Conservation (phyloP, 2,797 vertebrate genomes). For the Sylvilagus floridanus region DNA sequence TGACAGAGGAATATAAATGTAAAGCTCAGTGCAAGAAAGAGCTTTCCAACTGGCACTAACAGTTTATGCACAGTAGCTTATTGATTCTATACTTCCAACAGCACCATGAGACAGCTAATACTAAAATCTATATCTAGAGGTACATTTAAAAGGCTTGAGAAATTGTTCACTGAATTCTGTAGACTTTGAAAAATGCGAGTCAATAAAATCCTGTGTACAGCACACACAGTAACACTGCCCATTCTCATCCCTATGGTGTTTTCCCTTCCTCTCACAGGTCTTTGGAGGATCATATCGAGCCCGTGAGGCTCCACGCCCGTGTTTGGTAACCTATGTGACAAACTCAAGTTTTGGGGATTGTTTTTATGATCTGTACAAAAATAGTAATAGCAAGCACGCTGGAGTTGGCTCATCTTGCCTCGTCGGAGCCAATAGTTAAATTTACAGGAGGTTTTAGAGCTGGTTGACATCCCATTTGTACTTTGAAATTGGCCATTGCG, state of each 20-base stretch:
- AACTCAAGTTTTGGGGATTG: neutral
- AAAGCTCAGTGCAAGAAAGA: slow-evolving; percentile 16
- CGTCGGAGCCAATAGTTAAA: neutral
- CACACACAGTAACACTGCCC: neutral
- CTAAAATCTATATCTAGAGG: neutral
- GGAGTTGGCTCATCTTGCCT: neutral
- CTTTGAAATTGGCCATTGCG: neutral
- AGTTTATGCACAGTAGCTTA: slow-evolving; percentile 45
- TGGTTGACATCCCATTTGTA: too few relatives aligned
- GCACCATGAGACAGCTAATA: slow-evolving; percentile 8
- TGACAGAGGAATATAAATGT: slow-evolving; percentile 41
- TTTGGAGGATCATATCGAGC: neutral
- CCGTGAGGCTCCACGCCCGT: neutral
- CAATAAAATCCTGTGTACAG: neutral
- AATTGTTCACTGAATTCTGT: neutral
- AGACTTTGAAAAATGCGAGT: neutral
- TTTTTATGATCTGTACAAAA: neutral
- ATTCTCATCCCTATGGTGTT: neutral
- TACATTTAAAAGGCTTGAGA: slow-evolving; percentile 55
- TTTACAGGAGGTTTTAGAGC: neutral
- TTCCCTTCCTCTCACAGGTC: neutral
- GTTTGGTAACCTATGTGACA: neutral
- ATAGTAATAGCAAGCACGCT: neutral
- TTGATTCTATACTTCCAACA: slow-evolving; percentile 10
- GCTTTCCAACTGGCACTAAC: neutral